Percentiles rank a stretch among this genome's conserved stretches.
These are phyloP conservation scores for Pyrocephalus nanus DNA, from an alignment of 2,797 vertebrate genomes.

Conservation along the genomic window DNA sequence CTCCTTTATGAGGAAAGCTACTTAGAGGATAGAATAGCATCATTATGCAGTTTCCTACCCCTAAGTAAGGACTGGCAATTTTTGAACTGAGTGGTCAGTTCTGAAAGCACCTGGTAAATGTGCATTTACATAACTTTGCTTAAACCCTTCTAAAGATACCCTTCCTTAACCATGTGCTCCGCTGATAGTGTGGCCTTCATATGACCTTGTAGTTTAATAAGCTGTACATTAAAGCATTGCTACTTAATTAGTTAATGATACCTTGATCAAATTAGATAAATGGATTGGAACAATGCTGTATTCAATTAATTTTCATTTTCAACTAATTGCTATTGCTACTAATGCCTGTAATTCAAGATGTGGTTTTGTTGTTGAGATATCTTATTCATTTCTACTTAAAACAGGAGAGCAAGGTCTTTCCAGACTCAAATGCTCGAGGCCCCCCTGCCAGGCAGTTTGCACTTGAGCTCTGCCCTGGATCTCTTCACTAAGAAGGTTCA, in stretches of 20 bases:
- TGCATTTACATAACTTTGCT: neutral
- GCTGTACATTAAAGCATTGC: neutral
- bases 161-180: neutral
- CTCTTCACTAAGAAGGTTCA: neutral
- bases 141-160: neutral
- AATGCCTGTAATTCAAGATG: conserved; percentile 23
- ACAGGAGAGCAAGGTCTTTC: neutral
- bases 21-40: neutral
- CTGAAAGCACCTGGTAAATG: neutral
- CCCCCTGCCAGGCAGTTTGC: fast-evolving
- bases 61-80: neutral
- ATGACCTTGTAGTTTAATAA: conserved; percentile 7
- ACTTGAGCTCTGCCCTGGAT: neutral
- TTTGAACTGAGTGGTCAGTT: neutral
- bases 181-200: neutral
- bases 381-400: conserved; percentile 2
- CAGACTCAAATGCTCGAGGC: neutral
- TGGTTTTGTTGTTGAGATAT: neutral
- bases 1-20: neutral
- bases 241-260: conserved; percentile 48
- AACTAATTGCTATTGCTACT: neutral
- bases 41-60: neutral
- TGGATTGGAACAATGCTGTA: conserved; percentile 23
- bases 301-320: conserved; percentile 55
- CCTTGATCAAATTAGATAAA: conserved; percentile 55